Base-by-base conservation (phyloP, 2,113 vertebrate genomes). In the Peucedramus taeniatus region DNA sequence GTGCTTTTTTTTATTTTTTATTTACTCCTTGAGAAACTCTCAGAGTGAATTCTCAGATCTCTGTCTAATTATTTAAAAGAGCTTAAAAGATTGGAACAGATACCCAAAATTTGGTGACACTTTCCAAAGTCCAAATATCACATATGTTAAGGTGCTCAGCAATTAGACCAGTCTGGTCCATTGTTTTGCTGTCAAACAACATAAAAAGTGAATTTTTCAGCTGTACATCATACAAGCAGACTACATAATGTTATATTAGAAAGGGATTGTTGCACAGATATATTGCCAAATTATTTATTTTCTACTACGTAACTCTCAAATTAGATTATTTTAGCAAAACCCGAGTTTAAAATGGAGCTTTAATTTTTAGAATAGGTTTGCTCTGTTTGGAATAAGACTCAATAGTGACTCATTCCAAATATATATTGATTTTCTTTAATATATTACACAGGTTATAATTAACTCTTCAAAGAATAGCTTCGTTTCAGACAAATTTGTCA, bases 371-470 rank as follows among this genome's bases (percentile, higher is more conserved):
- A 80, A 87, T 44, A 80, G 39, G 28, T 49, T 93, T 95, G 20
- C 64, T 94, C 44, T 92, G 75, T 96, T 93, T 94, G 69, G 64
- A 94, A 75, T 82, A 86, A 83, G 72, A 77, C 71, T 92, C 61
- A 75, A 5, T 53, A 94, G 53, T 93, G 76, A 92, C 40, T 94
- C 69, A 68, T 90, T 90, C 83, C 83, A 95, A 89, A 94, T 76
- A 90, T 78, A 93, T 89, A 90, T 94, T 92, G 94, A 96, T 97
- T 96, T 95, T 92, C 45, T 93, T 90, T 94, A 95, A 94, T 95
- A 59, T 60, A 53, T 86, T 93, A 90, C 51, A 65, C 77, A 60
- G 53, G 76, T 96, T 93, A 94, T 95, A 96, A 96, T 97, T 95
- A 96, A 96, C 85, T 93, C 88, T 86, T 97, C 76, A 94, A 96